These are phyloP conservation scores for Philypnodon macrostomus DNA, from an alignment of 2,797 vertebrate species.

Conservation along the genomic window DNA sequence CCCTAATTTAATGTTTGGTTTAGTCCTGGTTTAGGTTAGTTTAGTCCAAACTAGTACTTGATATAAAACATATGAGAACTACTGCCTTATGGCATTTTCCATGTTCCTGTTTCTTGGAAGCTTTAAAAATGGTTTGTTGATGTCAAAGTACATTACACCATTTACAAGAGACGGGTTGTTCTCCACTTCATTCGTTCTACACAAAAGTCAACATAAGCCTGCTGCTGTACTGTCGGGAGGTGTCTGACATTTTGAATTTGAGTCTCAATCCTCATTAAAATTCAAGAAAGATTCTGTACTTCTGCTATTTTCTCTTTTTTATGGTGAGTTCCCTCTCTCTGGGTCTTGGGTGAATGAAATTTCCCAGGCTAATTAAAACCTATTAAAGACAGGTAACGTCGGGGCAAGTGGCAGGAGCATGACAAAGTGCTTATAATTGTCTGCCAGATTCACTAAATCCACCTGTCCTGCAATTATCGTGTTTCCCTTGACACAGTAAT, in stretches of 20 bases:
- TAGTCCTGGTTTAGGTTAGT: no score
- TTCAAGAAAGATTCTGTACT: slow-evolving; percentile 53
- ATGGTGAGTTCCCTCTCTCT: slow-evolving; percentile 58
- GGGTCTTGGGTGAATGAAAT: slow-evolving; percentile 70
- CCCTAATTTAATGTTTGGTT: no score
- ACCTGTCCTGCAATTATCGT: slow-evolving; percentile 77
- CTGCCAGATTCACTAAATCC: slow-evolving; percentile 82
- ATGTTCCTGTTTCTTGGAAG: slow-evolving; percentile 16
- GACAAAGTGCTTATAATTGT: slow-evolving; percentile 84
- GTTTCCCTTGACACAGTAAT: slow-evolving; percentile 62
- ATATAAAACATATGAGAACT: no score
- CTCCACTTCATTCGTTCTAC: slow-evolving; percentile 48
- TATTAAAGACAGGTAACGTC: slow-evolving; percentile 81
- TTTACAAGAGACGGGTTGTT: slow-evolving; percentile 43
- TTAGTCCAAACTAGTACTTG: no score
- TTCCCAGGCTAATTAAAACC: slow-evolving; percentile 80
- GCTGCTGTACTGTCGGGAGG: slow-evolving; percentile 45
- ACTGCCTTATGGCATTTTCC: slow-evolving; percentile 15
- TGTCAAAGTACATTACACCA: slow-evolving; percentile 51
- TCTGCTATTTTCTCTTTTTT: slow-evolving; percentile 34
- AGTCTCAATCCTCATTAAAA: slow-evolving; percentile 51
- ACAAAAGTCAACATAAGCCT: slow-evolving; percentile 37
- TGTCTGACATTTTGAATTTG: slow-evolving; percentile 49
- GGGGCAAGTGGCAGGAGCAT: slow-evolving; percentile 76
- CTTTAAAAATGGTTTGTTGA: no score